Base-by-base conservation (phyloP, 2,888 invertebrate species). In the Fabriciana adippe region DNA sequence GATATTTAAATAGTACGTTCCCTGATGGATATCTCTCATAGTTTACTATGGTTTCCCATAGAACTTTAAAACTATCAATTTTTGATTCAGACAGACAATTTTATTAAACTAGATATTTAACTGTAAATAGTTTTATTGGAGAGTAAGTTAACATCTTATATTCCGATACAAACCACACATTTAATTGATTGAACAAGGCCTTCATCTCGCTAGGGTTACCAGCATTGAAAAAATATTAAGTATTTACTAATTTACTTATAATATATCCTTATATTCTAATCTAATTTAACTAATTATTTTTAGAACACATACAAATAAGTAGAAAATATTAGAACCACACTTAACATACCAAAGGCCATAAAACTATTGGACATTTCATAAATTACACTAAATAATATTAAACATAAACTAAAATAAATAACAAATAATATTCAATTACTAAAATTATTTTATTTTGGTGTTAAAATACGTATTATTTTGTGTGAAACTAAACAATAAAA, bases 401-500 rank as follows among this genome's bases (percentile, higher is more conserved):
- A 54, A 54, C 18, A 45, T 48, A 31, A 50, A 60, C 26, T 61
- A 66, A 50, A 69, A 68, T 69, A 70, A 53, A 66, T 67, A 69
- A 67, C 21, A 66, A 60, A 67, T 63, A 47, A 67, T 69, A 64
- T 50, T 54, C 55, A 62, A 60, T 64, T 16, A 51, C 50, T 41
- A 65, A 55, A 74, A 53, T 72, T 72, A 73, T 61, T 66, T 67
- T 71, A 73, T 75, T 77, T 78, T 76, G 73, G 76, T 77, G 70
- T 74, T 64, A 71, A 72, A 70, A 66, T 69, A 76, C 64, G 16
- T 67, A 53, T 41, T 41, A n/a, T 67, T 68, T 48, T 63, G 45
- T 67, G 60, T 35, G 14, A 41, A 61, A 13, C 14, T 31, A 51
- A 13, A 51, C 13, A 26, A 15, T 26, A 59, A 48, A 60, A 59